A percentile compares a stretch with the other conserved stretches of the same genome.
phyloP scores from a whole-genome alignment of 2,888 invertebrate genomes.

The Helleia helle region DNA sequence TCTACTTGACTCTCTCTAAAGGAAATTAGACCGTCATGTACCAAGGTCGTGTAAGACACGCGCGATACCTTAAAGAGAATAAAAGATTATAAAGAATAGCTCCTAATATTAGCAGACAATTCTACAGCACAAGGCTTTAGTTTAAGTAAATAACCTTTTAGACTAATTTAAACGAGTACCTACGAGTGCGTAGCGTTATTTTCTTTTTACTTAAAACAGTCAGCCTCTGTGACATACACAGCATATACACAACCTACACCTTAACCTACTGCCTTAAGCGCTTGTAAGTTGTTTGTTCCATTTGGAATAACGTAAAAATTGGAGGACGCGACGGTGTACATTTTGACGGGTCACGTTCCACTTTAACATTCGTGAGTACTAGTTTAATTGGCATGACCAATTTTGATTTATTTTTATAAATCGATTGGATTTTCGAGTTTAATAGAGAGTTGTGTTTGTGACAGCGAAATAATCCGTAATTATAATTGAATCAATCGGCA shows the following conservation, averaged over 20 bases:
- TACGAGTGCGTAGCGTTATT: conserved; percentile 2
- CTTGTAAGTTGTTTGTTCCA: neutral
- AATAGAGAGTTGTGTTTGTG: too few relatives aligned
- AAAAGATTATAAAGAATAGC: neutral
- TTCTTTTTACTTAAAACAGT: neutral
- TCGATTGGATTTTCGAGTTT: too few relatives aligned
- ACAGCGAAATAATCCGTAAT: too few relatives aligned
- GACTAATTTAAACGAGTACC: neutral
- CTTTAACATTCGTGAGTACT: too few relatives aligned
- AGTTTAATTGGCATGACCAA: too few relatives aligned
- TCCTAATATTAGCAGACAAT: neutral
- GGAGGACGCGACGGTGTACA: too few relatives aligned
- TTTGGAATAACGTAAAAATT: too few relatives aligned
- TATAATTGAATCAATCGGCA: too few relatives aligned
- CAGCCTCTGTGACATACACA: neutral
- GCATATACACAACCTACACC: too few relatives aligned
- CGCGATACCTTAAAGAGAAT: neutral
- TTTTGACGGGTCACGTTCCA: too few relatives aligned
- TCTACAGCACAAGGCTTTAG: neutral
- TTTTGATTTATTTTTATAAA: too few relatives aligned
- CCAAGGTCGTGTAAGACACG: neutral
- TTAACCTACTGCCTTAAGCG: neutral
- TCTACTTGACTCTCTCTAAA: neutral
- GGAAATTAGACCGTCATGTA: conserved; percentile 2
- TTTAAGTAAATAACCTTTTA: conserved; percentile 1